Evolutionary conservation across 2,113 vertebrate genomes (phyloP), one percentile per base, ranked within the genome.

Genomic region (Andinoacara biseriatus): DNA sequence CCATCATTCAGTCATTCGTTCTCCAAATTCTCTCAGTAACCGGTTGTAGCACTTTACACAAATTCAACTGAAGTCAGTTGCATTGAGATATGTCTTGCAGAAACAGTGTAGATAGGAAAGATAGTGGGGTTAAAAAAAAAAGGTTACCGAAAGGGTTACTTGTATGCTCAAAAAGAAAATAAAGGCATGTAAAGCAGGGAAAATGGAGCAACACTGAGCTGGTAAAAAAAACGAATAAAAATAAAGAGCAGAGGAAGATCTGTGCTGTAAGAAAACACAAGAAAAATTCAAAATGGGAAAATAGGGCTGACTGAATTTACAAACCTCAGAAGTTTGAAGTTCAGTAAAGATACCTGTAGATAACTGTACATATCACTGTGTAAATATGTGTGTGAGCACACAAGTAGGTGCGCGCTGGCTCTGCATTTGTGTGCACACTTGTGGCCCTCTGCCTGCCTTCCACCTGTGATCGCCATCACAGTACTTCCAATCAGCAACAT

Each of bases 241-340:
- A 54, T 62, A 54, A 57, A 76, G 57, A 77, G 62, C 8, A 17
- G 59, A 85, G 83, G 84, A 78, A 62, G 89, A 88, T 90, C 93
- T 90, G 87, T 59, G 57, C 92, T 87, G 84, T 88, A 81, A 14
- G 67, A 63, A 85, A 89, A 92, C 81, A 90, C 58, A 84, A 81
- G 92, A 87, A 89, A 80, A 90, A 87, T 90, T 93, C 93, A 90
- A 90, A 83, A 91, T 91, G 96, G 96, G 95, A 95, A 94, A 94
- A 96, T 94, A 96, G 96, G 96, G 96, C 95, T 96, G 93, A 92
- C 94, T 95, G 95, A 95, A 95, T 90, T 92, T 81, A 90, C 90
- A 94, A 94, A 95, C 95, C 82, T 82, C 78, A 65, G 67, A 78
- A 20, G 94, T 94, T 95, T 95, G 91, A 90, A 90, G 81, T 95